These are phyloP conservation scores for Dioctria rufipes DNA, from an alignment of 2,888 invertebrate genomes.

Conservation along the genomic window DNA sequence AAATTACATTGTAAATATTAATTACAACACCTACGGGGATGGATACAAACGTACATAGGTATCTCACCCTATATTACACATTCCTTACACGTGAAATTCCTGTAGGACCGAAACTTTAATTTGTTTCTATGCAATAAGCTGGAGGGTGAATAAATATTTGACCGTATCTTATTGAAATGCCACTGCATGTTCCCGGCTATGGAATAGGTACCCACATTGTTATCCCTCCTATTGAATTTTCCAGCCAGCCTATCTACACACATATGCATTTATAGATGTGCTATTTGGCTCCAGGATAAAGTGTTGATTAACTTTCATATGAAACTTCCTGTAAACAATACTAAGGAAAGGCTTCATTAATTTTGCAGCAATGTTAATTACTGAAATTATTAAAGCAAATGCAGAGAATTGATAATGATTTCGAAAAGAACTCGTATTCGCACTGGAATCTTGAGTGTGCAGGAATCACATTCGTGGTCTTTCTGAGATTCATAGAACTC, in stretches of 20 bases:
- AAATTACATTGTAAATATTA: conserved; percentile 36
- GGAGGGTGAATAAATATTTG: conserved; percentile 24
- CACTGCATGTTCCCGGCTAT: neutral
- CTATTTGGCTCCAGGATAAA: conserved; percentile 20
- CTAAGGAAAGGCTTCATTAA: neutral
- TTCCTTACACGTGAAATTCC: too few relatives aligned
- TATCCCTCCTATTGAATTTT: conserved; percentile 9
- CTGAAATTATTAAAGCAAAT: too few relatives aligned
- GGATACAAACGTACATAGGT: neutral
- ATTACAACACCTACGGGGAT: conserved; percentile 11
- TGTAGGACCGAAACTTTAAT: conserved; percentile 1
- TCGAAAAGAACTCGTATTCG: too few relatives aligned
- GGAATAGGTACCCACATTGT: neutral
- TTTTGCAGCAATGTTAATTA: neutral
- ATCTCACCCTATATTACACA: too few relatives aligned
- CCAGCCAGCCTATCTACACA: neutral
- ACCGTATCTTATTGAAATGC: conserved; percentile 33
- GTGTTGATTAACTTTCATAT: conserved; percentile 31
- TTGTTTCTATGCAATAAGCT: conserved; percentile 15
- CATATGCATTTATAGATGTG: neutral
- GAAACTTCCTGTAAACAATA: conserved; percentile 19
- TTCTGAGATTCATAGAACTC: too few relatives aligned
- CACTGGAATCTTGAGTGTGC: too few relatives aligned
- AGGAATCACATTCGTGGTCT: too few relatives aligned
- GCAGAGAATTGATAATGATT: too few relatives aligned